phyloP scores from a whole-genome alignment of 1,140 invertebrate species.

The Danaus melanippus region DNA sequence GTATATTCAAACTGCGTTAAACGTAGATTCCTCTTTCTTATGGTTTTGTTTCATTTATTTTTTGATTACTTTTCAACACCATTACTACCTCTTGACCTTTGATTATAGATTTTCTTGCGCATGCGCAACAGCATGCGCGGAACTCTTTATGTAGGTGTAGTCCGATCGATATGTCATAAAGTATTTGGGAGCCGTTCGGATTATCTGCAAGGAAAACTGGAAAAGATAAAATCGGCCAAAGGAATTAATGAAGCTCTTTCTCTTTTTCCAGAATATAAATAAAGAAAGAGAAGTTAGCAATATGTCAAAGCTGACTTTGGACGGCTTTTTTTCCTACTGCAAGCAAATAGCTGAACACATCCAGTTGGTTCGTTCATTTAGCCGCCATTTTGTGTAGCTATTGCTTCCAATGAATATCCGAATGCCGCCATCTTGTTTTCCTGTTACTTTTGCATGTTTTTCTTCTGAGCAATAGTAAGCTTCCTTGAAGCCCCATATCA shows the following conservation, averaged over 20 bases:
- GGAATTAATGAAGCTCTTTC: conserved; percentile 28
- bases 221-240: conserved; percentile 1
- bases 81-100: conserved; percentile 18
- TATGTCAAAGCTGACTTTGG: conserved; percentile 66
- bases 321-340: conserved; percentile 70
- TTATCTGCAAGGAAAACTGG: conserved; percentile 5
- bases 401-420: no score
- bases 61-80: no score
- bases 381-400: conserved; percentile 35
- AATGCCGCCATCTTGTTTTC: conserved; percentile 37
- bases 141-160: neutral
- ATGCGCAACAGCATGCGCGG: conserved; percentile 23
- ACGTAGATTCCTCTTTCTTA: no score
- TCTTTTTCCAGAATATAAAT: conserved; percentile 54
- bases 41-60: no score
- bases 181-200: conserved; percentile 24
- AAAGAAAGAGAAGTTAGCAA: conserved; percentile 48
- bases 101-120: conserved; percentile 23
- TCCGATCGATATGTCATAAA: neutral
- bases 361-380: conserved; percentile 65
- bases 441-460: conserved; percentile 37
- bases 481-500: no score
- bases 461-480: conserved; percentile 8
- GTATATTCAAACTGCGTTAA: neutral
- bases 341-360: conserved; percentile 70